A percentile compares a stretch with the other conserved stretches of the same genome.
phyloP scores from a whole-genome alignment of 2,888 invertebrate species.

The Drosophila quinaria region DNA sequence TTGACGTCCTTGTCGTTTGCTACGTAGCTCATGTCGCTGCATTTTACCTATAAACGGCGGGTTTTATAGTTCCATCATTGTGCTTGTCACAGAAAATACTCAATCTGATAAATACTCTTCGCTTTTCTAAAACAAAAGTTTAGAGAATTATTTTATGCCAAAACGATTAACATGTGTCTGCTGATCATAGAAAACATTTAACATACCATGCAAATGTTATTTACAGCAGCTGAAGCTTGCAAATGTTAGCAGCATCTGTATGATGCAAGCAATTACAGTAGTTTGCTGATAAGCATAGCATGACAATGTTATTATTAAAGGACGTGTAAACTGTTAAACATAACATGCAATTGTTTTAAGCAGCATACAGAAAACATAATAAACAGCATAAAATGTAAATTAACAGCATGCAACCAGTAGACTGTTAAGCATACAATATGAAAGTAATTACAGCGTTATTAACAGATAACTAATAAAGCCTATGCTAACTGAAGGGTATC shows the following conservation, averaged over 20 bases:
- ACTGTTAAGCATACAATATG: not conserved
- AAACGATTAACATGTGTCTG: not conserved
- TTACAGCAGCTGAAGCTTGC: not conserved
- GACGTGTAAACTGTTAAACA: not conserved
- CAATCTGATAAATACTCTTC: not conserved
- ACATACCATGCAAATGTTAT: not conserved
- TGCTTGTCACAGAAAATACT: not conserved
- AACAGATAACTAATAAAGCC: not conserved
- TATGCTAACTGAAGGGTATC: conserved; percentile 21
- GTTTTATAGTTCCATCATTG: not conserved
- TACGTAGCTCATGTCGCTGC: conserved; percentile 4
- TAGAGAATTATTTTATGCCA: not conserved
- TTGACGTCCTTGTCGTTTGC: conserved; percentile 45
- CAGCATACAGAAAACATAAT: not conserved
- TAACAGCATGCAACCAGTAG: not conserved
- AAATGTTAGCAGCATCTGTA: not conserved
- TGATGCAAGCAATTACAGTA: not conserved
- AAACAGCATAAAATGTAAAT: not conserved
- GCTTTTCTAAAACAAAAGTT: not conserved
- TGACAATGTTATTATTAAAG: not conserved
- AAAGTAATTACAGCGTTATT: not conserved
- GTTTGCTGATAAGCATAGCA: not conserved
- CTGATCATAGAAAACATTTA: not conserved
- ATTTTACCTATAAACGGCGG: conserved; percentile 3
- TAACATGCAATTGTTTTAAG: not conserved